phyloP scores from a whole-genome alignment of 2,797 vertebrate genomes.

The Spinibarbus caldwelli region DNA sequence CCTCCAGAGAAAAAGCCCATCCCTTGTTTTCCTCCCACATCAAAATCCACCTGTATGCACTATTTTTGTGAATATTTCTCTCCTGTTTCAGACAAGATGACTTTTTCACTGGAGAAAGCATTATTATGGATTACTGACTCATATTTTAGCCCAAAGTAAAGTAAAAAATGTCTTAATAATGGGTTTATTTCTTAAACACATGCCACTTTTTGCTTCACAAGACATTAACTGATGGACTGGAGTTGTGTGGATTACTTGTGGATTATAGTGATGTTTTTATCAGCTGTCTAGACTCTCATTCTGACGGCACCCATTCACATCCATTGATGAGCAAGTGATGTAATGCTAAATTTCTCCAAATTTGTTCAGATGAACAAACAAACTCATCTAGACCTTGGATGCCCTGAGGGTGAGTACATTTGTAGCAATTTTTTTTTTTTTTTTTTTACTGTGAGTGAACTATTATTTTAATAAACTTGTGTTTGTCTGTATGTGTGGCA shows the following conservation, averaged over 20 bases:
- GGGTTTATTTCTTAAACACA: not conserved
- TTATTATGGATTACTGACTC: not conserved
- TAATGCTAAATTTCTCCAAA: not conserved
- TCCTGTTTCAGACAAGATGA: not conserved
- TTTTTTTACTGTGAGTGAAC: too few species aligned
- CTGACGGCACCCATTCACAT: not conserved
- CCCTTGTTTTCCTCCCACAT: not conserved
- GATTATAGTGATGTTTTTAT: not conserved
- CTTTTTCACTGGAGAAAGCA: not conserved
- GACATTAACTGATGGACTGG: not conserved
- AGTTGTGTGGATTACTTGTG: too few species aligned
- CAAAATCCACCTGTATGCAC: not conserved
- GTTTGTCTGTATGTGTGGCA: not conserved
- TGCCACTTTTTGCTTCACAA: not conserved
- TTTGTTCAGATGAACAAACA: not conserved
- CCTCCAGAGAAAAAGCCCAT: not conserved
- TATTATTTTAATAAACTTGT: not conserved
- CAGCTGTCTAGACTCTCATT: not conserved
- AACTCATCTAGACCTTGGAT: not conserved
- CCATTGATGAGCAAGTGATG: not conserved
- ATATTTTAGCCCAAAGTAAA: too few species aligned
- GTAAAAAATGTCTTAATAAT: not conserved
- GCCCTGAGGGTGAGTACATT: not conserved
- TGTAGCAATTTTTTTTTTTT: not conserved
- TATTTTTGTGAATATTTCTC: not conserved